Base-by-base conservation (phyloP, 2,797 vertebrate species). In the Phataginus tricuspis region DNA sequence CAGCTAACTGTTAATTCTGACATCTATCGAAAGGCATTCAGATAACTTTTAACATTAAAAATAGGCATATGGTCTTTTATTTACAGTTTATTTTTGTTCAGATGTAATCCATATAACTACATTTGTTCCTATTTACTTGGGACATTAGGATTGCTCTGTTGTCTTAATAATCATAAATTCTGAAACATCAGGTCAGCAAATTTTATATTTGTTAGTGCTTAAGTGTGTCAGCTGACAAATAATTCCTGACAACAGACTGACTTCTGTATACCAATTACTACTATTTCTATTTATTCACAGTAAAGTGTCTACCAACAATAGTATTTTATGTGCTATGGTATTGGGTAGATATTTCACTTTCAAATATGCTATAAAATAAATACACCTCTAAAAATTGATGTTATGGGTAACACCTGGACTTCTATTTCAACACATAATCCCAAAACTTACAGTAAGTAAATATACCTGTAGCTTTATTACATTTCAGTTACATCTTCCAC, bases 111-210 rank as follows among this genome's bases (percentile, higher is more conserved):
- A 49, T 13, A 5, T 66, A 84, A 80, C 69, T 63, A 7, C 34
- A 75, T 77, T 82, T 87, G 14, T 75, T 75, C 19, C 37, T 87
- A 42, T 77, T 84, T 95, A 75, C 25, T 90, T 42, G 39, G 63
- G 14, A 49, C 31, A 75, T 69, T 94, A 89, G 42, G 9, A 92
- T 87, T 75, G 64, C 39, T 53, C 45, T 75, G 18, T 16, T 27
- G 8, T 74, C 69, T 49, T 45, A 75, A 2, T 79, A 61, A 90
- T 61, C 19, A 37, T 61, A 21, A 94, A 95, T 80, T 96, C 39
- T 75, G 6, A 79, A 93, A 79, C 23, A 53, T 92, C 57, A 77
- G 34, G 79, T 87, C 92, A 84, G 10, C 86, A 91, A 74, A 42
- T 14, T 59, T 80, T 89, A 53, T 49, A 45, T 90, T 68, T 16